A percentile compares a stretch with the other conserved stretches of the same genome.
Evolutionary conservation across 2,797 vertebrate genomes (phyloP).

Genomic region (Euthynnus affinis): DNA sequence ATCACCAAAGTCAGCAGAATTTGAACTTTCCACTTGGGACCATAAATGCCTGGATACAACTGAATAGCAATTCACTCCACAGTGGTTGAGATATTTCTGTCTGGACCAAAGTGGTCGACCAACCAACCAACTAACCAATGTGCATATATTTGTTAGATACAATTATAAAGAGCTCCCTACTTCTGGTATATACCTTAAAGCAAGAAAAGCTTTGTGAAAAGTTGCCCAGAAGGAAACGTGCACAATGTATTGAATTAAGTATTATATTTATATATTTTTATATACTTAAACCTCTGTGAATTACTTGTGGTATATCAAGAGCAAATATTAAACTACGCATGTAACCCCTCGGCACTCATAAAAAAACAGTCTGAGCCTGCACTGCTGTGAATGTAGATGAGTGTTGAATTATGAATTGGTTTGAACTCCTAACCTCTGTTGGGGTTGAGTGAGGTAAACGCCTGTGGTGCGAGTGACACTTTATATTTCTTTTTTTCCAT

Average conservation of each 20-base stretch:
- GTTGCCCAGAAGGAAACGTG: too few relatives aligned
- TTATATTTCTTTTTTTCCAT: slow-evolving; percentile 57
- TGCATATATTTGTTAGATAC: too few relatives aligned
- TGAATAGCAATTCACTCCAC: background rate
- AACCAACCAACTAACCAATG: too few relatives aligned
- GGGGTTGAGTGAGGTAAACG: slow-evolving; percentile 67
- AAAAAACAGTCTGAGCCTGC: slow-evolving; percentile 9
- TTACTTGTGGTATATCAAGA: background rate
- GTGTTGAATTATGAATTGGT: slow-evolving; percentile 65
- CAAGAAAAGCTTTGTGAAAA: too few relatives aligned
- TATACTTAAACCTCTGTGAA: background rate
- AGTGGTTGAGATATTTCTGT: too few relatives aligned
- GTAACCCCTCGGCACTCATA: background rate
- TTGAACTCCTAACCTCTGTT: slow-evolving; percentile 71
- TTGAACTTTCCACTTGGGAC: too few relatives aligned
- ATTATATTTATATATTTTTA: too few relatives aligned
- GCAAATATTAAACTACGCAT: slow-evolving; percentile 3
- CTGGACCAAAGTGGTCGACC: too few relatives aligned
- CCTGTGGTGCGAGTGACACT: slow-evolving; percentile 52
- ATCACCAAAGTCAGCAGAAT: too few relatives aligned
- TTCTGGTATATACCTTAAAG: background rate
- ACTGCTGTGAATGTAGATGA: slow-evolving; percentile 19
- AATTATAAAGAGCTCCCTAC: background rate
- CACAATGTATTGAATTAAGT: too few relatives aligned
- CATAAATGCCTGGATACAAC: background rate